Conservation (phyloP, 2,888 invertebrate species). For the Cenopis cana region DNA sequence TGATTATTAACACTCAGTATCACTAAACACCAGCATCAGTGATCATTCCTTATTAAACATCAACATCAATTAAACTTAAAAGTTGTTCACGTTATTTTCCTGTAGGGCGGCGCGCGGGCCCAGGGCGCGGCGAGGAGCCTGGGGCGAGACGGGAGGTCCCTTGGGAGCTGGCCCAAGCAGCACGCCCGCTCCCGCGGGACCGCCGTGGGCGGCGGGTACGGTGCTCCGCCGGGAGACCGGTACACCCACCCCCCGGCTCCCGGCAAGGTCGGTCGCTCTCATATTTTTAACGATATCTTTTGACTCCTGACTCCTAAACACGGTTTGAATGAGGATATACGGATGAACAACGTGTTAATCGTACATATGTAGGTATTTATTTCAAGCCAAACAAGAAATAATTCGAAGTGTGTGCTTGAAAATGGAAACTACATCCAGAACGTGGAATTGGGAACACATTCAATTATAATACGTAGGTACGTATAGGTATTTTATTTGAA, state of each 20-base stretch:
- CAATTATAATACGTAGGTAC: no score
- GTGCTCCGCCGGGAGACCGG: constrained; percentile 69
- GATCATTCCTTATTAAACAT: constrained; percentile 26
- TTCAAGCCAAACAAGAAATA: no score
- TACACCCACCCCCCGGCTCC: constrained; percentile 65
- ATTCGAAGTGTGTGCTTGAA: no score
- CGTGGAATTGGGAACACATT: no score
- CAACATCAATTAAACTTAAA: constrained; percentile 67
- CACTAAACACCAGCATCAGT: constrained; percentile 11
- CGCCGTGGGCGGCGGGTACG: constrained; percentile 79
- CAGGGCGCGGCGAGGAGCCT: constrained; percentile 48
- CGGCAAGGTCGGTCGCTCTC: constrained; percentile 67
- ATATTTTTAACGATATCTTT: constrained; percentile 77
- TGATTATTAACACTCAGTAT: no score
- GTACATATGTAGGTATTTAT: not conserved
- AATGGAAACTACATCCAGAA: no score
- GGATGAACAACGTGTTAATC: not conserved
- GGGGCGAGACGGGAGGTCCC: constrained; percentile 61
- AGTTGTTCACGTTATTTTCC: constrained; percentile 76
- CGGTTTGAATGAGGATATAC: constrained; percentile 6
- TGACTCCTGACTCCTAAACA: constrained; percentile 47
- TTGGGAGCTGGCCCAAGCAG: constrained; percentile 76
- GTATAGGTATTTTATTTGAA: no score
- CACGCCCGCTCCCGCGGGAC: constrained; percentile 77
- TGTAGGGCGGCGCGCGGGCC: constrained; percentile 55